phyloP scores from a whole-genome alignment of 2,113 vertebrate species.

The Esox niger region DNA sequence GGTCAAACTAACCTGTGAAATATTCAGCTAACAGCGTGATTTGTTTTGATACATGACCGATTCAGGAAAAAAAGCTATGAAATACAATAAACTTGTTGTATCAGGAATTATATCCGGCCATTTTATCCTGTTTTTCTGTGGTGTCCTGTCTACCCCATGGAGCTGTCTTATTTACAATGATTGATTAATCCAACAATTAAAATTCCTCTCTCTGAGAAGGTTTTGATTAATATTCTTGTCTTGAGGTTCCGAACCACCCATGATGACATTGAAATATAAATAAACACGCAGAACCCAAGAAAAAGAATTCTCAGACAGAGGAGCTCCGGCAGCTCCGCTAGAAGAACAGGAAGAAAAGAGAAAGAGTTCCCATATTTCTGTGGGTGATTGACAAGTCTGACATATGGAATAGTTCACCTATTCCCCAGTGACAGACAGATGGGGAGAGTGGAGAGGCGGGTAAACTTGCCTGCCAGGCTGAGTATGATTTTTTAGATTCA shows the following conservation, averaged over 20 bases:
- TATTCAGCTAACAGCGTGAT: constrained; percentile 3
- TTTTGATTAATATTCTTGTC: constrained; percentile 70
- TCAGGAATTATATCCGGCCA: neutral
- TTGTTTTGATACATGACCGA: constrained; percentile 2
- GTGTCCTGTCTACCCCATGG: neutral
- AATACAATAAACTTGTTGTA: neutral
- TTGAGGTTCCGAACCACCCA: constrained; percentile 79
- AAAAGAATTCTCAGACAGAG: constrained; percentile 81
- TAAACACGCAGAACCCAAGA: constrained; percentile 54
- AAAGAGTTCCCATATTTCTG: constrained; percentile 86
- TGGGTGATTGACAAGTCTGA: constrained; percentile 99
- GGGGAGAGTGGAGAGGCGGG: constrained; percentile 86
- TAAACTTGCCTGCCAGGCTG: constrained; percentile 96
- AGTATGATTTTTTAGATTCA: constrained; percentile 85
- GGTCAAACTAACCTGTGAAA: neutral
- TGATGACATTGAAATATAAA: constrained; percentile 80
- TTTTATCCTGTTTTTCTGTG: neutral
- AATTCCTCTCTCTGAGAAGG: constrained; percentile 46
- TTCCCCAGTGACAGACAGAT: constrained; percentile 96
- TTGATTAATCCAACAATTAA: constrained; percentile 67
- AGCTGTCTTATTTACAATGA: constrained; percentile 53
- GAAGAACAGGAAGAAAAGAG: constrained; percentile 6
- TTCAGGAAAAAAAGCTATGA: neutral
- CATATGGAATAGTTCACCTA: constrained; percentile 99
- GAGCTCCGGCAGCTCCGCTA: constrained; percentile 69